Percentiles rank a stretch among this genome's conserved stretches.
phyloP scores from a whole-genome alignment of 2,888 invertebrate genomes.

The Malacosoma neustria region DNA sequence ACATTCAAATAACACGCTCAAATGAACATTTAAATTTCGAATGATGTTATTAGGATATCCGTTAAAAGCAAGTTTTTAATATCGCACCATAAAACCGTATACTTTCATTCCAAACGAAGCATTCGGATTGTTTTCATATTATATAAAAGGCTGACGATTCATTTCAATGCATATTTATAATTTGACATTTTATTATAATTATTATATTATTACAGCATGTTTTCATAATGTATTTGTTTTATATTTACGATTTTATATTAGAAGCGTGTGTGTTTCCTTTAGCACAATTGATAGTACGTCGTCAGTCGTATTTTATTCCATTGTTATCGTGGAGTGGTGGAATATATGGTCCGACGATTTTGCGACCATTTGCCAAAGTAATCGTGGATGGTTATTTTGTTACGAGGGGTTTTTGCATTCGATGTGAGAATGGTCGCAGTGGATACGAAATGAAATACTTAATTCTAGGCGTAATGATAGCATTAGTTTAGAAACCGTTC shows the following conservation, averaged over 20 bases:
- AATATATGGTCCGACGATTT: not conserved
- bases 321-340: too few species aligned
- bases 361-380: not conserved
- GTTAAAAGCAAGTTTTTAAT: too few species aligned
- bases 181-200: slow-evolving; percentile 2
- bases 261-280: slow-evolving; percentile 7
- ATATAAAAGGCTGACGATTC: slow-evolving; percentile 3
- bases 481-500: slow-evolving; percentile 1
- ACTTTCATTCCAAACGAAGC: not conserved
- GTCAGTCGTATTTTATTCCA: too few species aligned
- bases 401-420: not conserved
- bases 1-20: too few species aligned
- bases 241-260: not conserved
- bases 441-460: slow-evolving; percentile 1
- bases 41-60: too few species aligned
- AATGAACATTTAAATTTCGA: too few species aligned
- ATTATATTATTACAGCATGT: not conserved
- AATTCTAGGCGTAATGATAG: not conserved
- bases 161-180: slow-evolving; percentile 1
- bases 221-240: not conserved
- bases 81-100: too few species aligned
- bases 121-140: not conserved
- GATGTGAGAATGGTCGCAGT: not conserved
- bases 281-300: slow-evolving; percentile 3
- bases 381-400: not conserved